Conservation (phyloP, 2,888 invertebrate genomes). For the Papilio demoleus region DNA sequence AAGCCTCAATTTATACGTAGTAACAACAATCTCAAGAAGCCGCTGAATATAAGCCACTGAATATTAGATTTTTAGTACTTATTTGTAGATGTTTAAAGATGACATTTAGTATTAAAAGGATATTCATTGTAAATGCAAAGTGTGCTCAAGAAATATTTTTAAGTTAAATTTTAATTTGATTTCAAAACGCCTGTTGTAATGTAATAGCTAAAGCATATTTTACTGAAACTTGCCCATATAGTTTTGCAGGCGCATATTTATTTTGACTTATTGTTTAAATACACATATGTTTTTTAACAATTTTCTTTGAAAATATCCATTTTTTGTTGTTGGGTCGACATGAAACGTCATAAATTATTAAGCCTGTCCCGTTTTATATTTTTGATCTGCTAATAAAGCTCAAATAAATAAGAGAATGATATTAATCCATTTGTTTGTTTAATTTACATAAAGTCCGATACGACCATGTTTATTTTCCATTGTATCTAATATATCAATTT, state of each 20-base stretch:
- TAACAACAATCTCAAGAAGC: not conserved
- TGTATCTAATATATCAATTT: constrained; percentile 1
- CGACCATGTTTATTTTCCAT: not conserved
- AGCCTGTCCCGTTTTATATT: not conserved
- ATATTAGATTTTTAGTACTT: not conserved
- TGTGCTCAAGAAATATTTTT: not conserved
- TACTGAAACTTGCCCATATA: not conserved
- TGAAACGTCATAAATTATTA: not conserved
- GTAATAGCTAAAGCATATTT: not conserved
- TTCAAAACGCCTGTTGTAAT: not conserved
- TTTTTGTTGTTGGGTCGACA: not conserved
- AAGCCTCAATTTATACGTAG: not conserved
- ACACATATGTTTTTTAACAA: not conserved
- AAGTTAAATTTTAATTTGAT: not conserved
- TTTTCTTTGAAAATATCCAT: not conserved
- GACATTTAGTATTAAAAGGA: too few species aligned
- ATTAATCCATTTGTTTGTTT: constrained; percentile 3
- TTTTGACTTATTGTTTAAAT: too few species aligned
- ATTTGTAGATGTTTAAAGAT: too few species aligned
- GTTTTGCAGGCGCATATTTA: not conserved
- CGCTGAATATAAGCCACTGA: not conserved
- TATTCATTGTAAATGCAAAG: too few species aligned
- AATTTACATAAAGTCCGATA: constrained; percentile 9
- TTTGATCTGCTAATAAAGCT: not conserved
- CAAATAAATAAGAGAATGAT: not conserved